phyloP scores from a whole-genome alignment of 2,888 invertebrate genomes.

The Agrotis segetum region DNA sequence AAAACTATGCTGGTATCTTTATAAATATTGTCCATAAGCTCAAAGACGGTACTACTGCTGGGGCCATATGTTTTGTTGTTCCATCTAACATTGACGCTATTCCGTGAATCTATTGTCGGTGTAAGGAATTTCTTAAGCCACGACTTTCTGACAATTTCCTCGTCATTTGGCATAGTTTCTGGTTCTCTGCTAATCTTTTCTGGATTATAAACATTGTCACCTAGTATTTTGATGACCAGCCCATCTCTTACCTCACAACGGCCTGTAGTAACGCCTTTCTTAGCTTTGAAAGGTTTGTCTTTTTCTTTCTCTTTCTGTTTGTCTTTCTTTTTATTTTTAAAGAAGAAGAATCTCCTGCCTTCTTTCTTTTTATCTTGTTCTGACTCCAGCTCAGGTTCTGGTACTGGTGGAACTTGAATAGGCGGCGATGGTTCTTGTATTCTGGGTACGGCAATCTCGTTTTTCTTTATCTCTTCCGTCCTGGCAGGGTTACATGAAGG shows the following conservation, averaged over 20 bases:
- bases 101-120: constrained; percentile 74
- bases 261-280: constrained; percentile 79
- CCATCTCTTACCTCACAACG: constrained; percentile 82
- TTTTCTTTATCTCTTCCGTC: constrained; percentile 55
- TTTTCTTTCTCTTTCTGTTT: constrained; percentile 72
- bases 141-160: constrained; percentile 71
- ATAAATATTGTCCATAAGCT: constrained; percentile 79
- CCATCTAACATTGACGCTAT: constrained; percentile 82
- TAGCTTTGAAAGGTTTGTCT: constrained; percentile 70
- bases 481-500: constrained; percentile 57
- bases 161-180: constrained; percentile 52
- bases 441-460: constrained; percentile 20
- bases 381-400: not conserved
- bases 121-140: constrained; percentile 80
- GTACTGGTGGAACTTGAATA: constrained; percentile 46
- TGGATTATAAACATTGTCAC: constrained; percentile 47
- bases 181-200: constrained; percentile 38
- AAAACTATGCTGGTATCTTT: constrained; percentile 74
- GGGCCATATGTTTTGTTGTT: constrained; percentile 79
- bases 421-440: not conserved
- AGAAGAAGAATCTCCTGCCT: constrained; percentile 75
- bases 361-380: constrained; percentile 73
- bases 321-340: constrained; percentile 79
- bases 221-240: constrained; percentile 74
- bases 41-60: constrained; percentile 82